Percentiles rank a stretch among this genome's conserved stretches.
Conservation (phyloP, 2,113 vertebrate species). For the Prietella phreatophila region DNA sequence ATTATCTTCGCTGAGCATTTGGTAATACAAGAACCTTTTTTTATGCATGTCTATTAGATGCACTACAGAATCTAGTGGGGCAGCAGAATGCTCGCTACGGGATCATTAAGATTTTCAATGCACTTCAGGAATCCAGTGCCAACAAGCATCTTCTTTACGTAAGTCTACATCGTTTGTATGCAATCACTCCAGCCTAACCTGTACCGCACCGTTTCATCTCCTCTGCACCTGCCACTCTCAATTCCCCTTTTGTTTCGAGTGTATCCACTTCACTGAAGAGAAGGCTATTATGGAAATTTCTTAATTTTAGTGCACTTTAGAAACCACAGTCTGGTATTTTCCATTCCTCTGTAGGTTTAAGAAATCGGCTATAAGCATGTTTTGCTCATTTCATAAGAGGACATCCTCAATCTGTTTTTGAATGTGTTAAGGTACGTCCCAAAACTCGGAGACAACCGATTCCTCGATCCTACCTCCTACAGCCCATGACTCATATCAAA, state of each 20-base stretch:
- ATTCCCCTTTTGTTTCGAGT: not conserved
- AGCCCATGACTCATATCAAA: not conserved
- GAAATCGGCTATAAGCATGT: not conserved
- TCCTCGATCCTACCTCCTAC: not conserved
- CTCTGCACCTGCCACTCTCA: not conserved
- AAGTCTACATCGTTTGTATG: slow-evolving; percentile 63
- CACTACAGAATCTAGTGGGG: slow-evolving; percentile 91
- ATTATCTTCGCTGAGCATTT: not conserved
- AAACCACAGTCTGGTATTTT: not conserved
- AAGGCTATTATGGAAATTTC: not conserved
- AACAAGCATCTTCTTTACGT: slow-evolving; percentile 98
- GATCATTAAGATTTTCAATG: slow-evolving; percentile 95
- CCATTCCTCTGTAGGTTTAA: not conserved
- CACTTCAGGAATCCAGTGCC: slow-evolving; percentile 89
- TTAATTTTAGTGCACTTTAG: not conserved
- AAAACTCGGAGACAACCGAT: not conserved
- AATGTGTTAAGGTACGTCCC: not conserved
- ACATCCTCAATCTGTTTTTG: not conserved
- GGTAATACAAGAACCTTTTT: not conserved
- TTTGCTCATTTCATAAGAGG: not conserved
- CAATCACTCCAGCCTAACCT: not conserved
- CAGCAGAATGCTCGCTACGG: slow-evolving; percentile 95
- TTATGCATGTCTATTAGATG: slow-evolving; percentile 75
- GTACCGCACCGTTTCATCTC: not conserved
- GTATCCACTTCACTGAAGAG: not conserved